Base-by-base conservation (phyloP, 2,797 vertebrate genomes). In the Scleropages formosus region DNA sequence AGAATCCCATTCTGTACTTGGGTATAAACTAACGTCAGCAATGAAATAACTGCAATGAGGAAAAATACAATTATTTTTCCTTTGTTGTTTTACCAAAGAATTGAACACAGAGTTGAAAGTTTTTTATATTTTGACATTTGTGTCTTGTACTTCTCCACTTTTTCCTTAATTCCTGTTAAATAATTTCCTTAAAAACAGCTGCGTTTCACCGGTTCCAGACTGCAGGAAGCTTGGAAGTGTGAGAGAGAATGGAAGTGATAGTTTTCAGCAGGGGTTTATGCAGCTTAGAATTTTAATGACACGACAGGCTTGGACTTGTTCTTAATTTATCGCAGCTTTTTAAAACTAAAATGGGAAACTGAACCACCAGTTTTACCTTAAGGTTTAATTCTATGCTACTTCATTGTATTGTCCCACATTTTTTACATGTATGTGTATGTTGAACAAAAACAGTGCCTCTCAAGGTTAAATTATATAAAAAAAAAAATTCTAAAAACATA, bases 261-360 rank as follows among this genome's bases (percentile, higher is more conserved):
- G 91, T 92, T 91, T 84, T 80, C 84, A 72, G 44, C 82, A 83
- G 85, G 80, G 86, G 85, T 82, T 78, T 72, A 77, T 75, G 81
- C 68, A 4, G 82, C 67, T 56, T 20, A 9, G 83, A 83, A 87
- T 87, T 85, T 83, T 87, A 88, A 88, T 88, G 86, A 88, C 82
- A 84, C 68, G 72, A 83, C 92, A 70, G 83, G 92, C 77, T 86
- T 53, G 53, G 87, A 83, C 92, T 4, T 82, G 91, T 87, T 85
- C 89, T 89, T 85, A 90, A 87, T 90, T 87, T 82, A 18, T 56
- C 83, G 87, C 87, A 85, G 85, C 88, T 81, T 81, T 77, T 10
- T 70, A 77, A 78, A 82, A 81, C 67, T 20, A 26, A 10, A 68
- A 49, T 6, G 11, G 44, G 10, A 10, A 27, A 67, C 20, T 24